These are phyloP conservation scores for Eptatretus burgeri DNA, from an alignment of 2,113 vertebrate genomes.

Conservation along the genomic window DNA sequence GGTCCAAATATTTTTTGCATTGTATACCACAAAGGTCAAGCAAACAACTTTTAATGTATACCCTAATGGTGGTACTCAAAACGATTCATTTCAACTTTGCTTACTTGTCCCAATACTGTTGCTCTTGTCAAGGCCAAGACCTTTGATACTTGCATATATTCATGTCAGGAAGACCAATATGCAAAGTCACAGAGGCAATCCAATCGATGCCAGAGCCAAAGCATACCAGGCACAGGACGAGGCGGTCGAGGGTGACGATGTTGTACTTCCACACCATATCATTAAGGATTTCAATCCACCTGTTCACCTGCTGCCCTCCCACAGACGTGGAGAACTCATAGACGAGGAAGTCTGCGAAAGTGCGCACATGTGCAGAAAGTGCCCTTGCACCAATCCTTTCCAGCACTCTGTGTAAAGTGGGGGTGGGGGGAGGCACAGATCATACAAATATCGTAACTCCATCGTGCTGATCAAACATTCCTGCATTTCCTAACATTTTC, in stretches of 20 bases:
- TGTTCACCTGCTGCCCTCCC: slow-evolving; percentile 87
- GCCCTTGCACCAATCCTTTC: slow-evolving; percentile 81
- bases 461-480: background rate
- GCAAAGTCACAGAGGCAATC: no score
- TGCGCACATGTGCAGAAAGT: slow-evolving; percentile 72
- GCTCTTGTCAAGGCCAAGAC: no score
- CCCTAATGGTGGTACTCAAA: no score
- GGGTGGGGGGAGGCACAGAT: no score
- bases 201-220: background rate
- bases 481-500: background rate
- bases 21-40: no score
- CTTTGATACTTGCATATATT: no score
- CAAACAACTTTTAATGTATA: no score
- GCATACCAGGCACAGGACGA: slow-evolving; percentile 82
- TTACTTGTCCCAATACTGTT: no score
- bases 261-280: slow-evolving; percentile 99
- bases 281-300: slow-evolving; percentile 95
- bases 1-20: no score
- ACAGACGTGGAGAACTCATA: slow-evolving; percentile 95
- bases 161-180: no score
- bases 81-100: no score
- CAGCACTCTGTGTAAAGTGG: slow-evolving; percentile 28
- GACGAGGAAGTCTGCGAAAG: slow-evolving; percentile 87
- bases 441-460: no score
- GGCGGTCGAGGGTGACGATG: slow-evolving; percentile 74